Percentiles rank a stretch among this genome's conserved stretches.
Conservation (phyloP, 2,113 vertebrate genomes). For the Murina feae region DNA sequence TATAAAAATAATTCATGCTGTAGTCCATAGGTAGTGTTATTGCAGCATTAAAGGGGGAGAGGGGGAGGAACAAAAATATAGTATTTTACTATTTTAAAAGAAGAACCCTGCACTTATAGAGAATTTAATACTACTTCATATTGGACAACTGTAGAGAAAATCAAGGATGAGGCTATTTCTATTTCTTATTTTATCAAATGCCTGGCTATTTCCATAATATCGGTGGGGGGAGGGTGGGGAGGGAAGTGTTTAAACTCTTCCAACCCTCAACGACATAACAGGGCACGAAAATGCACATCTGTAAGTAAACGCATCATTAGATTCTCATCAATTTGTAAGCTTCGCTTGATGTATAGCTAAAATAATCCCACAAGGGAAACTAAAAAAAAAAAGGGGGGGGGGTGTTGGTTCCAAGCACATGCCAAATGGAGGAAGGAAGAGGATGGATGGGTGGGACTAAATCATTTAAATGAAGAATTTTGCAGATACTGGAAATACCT, state of each 20-base stretch:
- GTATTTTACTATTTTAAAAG: conserved; percentile 47
- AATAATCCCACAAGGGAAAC: conserved; percentile 83
- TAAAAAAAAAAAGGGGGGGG: conserved; percentile 6
- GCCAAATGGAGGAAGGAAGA: neutral
- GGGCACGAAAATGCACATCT: conserved; percentile 87
- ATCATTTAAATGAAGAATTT: conserved; percentile 58
- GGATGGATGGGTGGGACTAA: neutral
- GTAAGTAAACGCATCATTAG: conserved; percentile 91
- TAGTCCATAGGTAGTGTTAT: conserved; percentile 31
- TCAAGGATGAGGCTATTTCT: conserved; percentile 56
- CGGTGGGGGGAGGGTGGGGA: neutral
- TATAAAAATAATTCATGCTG: conserved; percentile 53
- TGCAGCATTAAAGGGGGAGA: conserved; percentile 42
- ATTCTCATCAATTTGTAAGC: conserved; percentile 87
- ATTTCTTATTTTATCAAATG: conserved; percentile 66
- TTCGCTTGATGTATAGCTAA: conserved; percentile 84
- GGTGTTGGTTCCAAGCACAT: conserved; percentile 61
- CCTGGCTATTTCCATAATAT: neutral
- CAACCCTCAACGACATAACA: conserved; percentile 71
- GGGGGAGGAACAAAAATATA: conserved; percentile 49
- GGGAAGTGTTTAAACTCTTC: conserved; percentile 59
- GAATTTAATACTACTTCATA: conserved; percentile 40
- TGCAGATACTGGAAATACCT: conserved; percentile 49
- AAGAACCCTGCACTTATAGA: conserved; percentile 25
- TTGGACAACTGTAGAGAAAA: conserved; percentile 54